A percentile compares a stretch with the other conserved stretches of the same genome.
Evolutionary conservation across 2,888 invertebrate genomes (phyloP).

Genomic region (Eupithecia pulchellata): DNA sequence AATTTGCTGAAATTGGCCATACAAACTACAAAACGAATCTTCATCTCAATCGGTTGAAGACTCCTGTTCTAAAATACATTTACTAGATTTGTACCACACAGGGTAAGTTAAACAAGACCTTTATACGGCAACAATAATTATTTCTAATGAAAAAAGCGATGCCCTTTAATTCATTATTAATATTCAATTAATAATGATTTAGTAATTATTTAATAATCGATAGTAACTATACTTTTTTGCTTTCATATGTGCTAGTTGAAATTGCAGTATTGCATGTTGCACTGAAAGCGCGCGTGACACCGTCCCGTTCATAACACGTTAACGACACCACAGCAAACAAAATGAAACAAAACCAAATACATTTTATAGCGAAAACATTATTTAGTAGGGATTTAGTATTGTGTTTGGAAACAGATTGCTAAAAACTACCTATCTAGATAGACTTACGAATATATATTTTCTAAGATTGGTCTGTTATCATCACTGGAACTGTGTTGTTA

Average conservation of each 20-base stretch:
- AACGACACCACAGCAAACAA: slow-evolving; percentile 51
- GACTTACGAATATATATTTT: neutral
- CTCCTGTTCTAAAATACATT: too few species aligned
- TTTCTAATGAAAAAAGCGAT: neutral
- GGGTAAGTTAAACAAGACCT: too few species aligned
- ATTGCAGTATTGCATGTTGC: slow-evolving; percentile 67
- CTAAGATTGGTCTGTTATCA: neutral
- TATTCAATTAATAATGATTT: slow-evolving; percentile 15
- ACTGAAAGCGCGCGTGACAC: slow-evolving; percentile 57
- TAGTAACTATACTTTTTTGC: slow-evolving; percentile 21
- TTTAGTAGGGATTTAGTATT: neutral
- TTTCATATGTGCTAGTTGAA: slow-evolving; percentile 51
- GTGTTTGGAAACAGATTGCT: neutral
- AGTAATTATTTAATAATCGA: slow-evolving; percentile 26
- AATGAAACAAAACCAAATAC: slow-evolving; percentile 38
- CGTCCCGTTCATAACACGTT: slow-evolving; percentile 56
- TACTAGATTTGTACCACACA: too few species aligned
- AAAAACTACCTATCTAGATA: neutral
- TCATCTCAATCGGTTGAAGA: too few species aligned
- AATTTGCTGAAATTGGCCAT: too few species aligned
- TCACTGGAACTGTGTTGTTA: neutral
- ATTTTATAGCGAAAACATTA: slow-evolving; percentile 23
- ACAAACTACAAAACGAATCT: too few species aligned
- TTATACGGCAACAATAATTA: neutral
- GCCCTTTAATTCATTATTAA: neutral